Percentiles rank a stretch among this genome's conserved stretches.
Conservation (phyloP, 2,888 invertebrate genomes). For the Drosophila robusta region DNA sequence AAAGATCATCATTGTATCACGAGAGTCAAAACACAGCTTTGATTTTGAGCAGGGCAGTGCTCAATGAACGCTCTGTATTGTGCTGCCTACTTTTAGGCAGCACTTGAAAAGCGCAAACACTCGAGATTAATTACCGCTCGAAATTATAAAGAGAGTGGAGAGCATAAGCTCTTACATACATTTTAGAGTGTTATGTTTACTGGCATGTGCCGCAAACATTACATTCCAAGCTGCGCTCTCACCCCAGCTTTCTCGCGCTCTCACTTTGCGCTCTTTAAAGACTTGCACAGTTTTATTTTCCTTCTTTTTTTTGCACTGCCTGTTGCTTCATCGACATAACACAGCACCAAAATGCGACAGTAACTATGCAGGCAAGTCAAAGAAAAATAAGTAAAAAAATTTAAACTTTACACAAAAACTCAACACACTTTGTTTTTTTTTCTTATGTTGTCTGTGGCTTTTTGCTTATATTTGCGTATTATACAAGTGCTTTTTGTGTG, state of each 20-base stretch:
- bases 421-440: slow-evolving; percentile 40
- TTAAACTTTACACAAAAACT: slow-evolving; percentile 39
- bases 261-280: slow-evolving; percentile 21
- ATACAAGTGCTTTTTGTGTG: slow-evolving; percentile 49
- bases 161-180: slow-evolving; percentile 1
- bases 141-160: slow-evolving; percentile 2
- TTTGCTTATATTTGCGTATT: slow-evolving; percentile 49
- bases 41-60: not conserved
- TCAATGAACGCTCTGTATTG: not conserved
- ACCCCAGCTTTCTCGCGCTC: not conserved
- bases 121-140: slow-evolving; percentile 4
- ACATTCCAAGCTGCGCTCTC: not conserved
- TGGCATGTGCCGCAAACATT: not conserved
- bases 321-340: slow-evolving; percentile 59
- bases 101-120: not conserved
- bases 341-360: slow-evolving; percentile 27
- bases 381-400: slow-evolving; percentile 16
- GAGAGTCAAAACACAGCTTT: slow-evolving; percentile 4
- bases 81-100: slow-evolving; percentile 70
- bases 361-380: slow-evolving; percentile 17
- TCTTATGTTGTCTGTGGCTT: slow-evolving; percentile 38
- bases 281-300: slow-evolving; percentile 18
- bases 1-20: slow-evolving; percentile 20
- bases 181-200: not conserved
- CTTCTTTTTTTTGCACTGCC: slow-evolving; percentile 20